Percentiles rank a stretch among this genome's conserved stretches.
Conservation (phyloP, 2,888 invertebrate species). For the Orthosia gothica region DNA sequence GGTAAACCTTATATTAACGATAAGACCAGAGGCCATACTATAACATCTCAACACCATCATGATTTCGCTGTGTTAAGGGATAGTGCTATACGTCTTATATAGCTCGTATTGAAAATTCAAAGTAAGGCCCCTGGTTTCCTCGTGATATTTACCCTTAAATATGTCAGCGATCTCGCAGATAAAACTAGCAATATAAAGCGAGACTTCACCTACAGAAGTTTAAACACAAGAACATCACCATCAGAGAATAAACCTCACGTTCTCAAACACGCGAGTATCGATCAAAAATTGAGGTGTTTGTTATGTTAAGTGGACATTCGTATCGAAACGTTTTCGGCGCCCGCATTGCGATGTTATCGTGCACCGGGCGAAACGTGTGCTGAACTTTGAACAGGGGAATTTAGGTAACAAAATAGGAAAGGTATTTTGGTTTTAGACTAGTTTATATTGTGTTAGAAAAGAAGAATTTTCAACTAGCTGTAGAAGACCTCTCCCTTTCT, state of each 20-base stretch:
- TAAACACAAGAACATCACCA: slow-evolving; percentile 9
- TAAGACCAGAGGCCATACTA: no score
- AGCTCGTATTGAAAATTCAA: no score
- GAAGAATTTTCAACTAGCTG: neutral
- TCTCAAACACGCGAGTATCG: slow-evolving; percentile 35
- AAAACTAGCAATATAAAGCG: no score
- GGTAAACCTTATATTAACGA: no score
- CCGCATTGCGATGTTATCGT: slow-evolving; percentile 64
- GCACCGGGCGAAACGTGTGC: slow-evolving; percentile 55
- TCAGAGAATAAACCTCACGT: neutral
- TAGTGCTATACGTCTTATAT: no score
- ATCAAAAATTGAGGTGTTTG: slow-evolving; percentile 53
- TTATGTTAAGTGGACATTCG: slow-evolving; percentile 57
- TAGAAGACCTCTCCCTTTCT: no score
- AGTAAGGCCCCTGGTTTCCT: no score
- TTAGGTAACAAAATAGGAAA: slow-evolving; percentile 36
- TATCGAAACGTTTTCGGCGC: slow-evolving; percentile 55
- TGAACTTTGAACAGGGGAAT: slow-evolving; percentile 52
- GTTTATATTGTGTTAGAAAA: slow-evolving; percentile 2
- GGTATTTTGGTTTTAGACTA: slow-evolving; percentile 5
- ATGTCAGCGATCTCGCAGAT: no score
- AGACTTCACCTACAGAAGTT: no score
- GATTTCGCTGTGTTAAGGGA: no score
- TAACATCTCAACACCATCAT: no score
- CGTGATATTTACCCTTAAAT: no score